Base-by-base conservation (phyloP, 1,140 invertebrate genomes). In the Globodera rostochiensis region DNA sequence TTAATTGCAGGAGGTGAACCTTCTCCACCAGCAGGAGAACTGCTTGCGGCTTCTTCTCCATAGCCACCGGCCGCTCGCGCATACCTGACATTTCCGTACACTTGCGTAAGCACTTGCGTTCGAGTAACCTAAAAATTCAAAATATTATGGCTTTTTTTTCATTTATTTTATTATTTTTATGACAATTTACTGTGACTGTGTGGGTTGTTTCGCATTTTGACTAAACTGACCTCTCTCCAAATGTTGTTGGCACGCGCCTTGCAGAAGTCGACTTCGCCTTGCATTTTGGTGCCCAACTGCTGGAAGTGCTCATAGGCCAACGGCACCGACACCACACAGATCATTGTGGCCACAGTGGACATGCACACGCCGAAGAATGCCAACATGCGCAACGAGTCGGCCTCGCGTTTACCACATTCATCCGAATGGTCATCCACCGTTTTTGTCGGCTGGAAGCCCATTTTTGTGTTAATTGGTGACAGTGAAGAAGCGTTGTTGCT, bases 241-340 rank as follows among this genome's bases (percentile, higher is more conserved):
- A 87, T 87, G 83, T 87, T 87, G 64, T 82, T 82, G 69, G 87
- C 82, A 50, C 87, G 80, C 60, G 82, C 83, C 45, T 85, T 84
- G 79, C 87, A 88, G 84, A 88, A 88, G 66, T 89, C 87, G 47
- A 88, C 82, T 67, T 88, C 87, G 74, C 80, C 83, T 75, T 88
- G 86, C 87, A 88, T 87, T 49, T 87, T 82, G 47, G 87, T 84
- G 74, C 88, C 87, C 78, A 88, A 84, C 47, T 86, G 70, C 50
- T 79, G 77, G 15, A 79, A 74, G 80, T 88, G 83, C 21, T 87
- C 84, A 71, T 88, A 87, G 5, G 87, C 77, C 83, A 87, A 84
- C 49, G 86, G 86, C 13, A 87, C 86, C 13, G 83, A 76, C 36
- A 87, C 71, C 50, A 87, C 86, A 64, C 85, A 88, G 46, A 84